Evolutionary conservation across 92 coral and sea anemone species (phyloP).

Genomic region (Muricea muricata): DNA sequence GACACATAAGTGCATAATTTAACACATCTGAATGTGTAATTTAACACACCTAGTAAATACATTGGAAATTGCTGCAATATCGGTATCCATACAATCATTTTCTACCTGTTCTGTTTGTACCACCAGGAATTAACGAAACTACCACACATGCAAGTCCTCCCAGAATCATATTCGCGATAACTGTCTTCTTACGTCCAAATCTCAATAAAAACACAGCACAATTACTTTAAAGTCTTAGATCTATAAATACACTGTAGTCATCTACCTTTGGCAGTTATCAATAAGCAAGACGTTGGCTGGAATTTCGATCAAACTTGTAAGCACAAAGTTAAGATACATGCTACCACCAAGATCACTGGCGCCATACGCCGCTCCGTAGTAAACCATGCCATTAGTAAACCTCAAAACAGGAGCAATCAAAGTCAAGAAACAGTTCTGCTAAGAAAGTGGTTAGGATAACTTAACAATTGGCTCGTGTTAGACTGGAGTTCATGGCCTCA

Average conservation of each 20-base stretch:
- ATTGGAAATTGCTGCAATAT: no score
- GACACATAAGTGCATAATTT: no score
- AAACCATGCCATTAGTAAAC: constrained; percentile 83
- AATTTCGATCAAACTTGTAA: constrained; percentile 78
- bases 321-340: constrained; percentile 75
- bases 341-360: constrained; percentile 91
- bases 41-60: no score
- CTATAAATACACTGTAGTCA: background rate
- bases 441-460: no score
- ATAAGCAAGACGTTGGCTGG: constrained; percentile 69
- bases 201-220: constrained; percentile 23
- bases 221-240: no score
- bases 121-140: constrained; percentile 75
- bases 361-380: constrained; percentile 79
- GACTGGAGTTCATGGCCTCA: no score
- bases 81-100: no score
- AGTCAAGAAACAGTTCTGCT: no score
- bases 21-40: no score
- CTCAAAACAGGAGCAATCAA: constrained; percentile 22
- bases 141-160: constrained; percentile 67
- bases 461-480: no score
- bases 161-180: constrained; percentile 44
- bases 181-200: constrained; percentile 76
- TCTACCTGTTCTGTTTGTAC: constrained; percentile 69
- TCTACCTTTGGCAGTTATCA: constrained; percentile 75